Evolutionary conservation across 2,113 vertebrate genomes (phyloP), one percentile per base, ranked within the genome.

Genomic region (Crotalus viridis): DNA sequence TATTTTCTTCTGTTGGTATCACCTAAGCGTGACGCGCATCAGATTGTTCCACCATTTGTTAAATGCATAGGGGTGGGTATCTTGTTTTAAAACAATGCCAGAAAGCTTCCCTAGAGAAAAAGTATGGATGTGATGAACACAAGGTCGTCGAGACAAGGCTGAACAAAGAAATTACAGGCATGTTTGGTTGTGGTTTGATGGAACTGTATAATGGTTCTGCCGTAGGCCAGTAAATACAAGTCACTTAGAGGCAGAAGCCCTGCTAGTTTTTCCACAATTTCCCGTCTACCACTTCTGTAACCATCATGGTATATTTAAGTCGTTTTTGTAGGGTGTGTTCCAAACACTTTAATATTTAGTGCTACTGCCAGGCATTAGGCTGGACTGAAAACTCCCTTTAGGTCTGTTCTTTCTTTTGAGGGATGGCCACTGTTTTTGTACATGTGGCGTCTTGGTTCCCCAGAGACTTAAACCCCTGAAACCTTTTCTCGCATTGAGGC

Each of bases 221-320:
- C 10, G 24, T 61, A 28, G 59, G 24, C 2, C 59, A 12, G 59
- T 26, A 26, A 81, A 3, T 33, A 59, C 6, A 85, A 74, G 48
- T 88, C 88, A 59, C 21, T 88, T 85, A 85, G 54, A 89, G 88
- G 92, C 88, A 85, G 85, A 92, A 59, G 26, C 24, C 13, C 39
- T 51, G 33, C 61, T 43, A 85, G 51, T 26, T 39, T 81, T 54
- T 22, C n/a, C 28, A 89, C 10, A 85, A 46, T 22, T 15, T 91
- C 28, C 10, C 26, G 19, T 61, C 12, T 12, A 88, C 81, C 15
- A 10, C 33, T 4, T 54, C 9, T 13, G 1, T 39, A 69, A 5
- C 9, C 10, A 5, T 43, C 54, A 54, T 22, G 2, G 57, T 86
- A 28, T 28, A 64, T 81, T 59, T 46, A 56, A 85, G 3, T 55